Evolutionary conservation across 1,140 invertebrate species (phyloP), one percentile per base, ranked within the genome.

Genomic region (Apis dorsata): DNA sequence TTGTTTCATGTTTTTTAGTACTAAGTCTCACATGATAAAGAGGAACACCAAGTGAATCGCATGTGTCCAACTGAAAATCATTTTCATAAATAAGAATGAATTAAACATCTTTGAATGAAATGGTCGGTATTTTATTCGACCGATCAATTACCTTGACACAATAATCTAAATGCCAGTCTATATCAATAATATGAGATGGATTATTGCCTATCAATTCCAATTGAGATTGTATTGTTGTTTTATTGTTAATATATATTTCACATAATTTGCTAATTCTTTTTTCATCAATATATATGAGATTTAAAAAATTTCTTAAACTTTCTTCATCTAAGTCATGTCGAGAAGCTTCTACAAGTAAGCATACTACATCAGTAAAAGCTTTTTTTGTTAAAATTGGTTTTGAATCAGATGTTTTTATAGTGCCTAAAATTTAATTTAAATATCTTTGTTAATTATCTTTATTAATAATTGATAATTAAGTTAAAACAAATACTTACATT

Each of bases 81-180:
- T 24, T 74, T 81, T 75, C 53, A 49, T 75, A 15, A 77, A 77
- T 66, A 24, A 17, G 3, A 49, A 11, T 21, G 5, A 81, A 74
- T 66, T 66, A 75, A 81, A 28, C 28, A 11, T 81, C 17, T 51
- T 17, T 49, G n/a, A 17, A 81, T 75, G 13, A 81, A 81, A 70
- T 12, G 79, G 21, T 79, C 66, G 55, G 66, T 79, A 53, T 71
- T 71, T 44, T 82, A 51, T 79, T 80, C 68, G n/a, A 73, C 53
- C 34, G 60, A 28, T 74, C 19, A 28, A 83, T 85, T 92, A 95
- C 95, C 90, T 95, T 95, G 17, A 94, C 85, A 49, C 93, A 92
- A 87, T 94, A 95, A 91, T 96, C 95, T 66, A 96, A 91, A 91
- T 95, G 95, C 96, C 96, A 96, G 84, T 95, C 94, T 7, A 96